Conservation (phyloP, 2,797 vertebrate genomes). For the Tenualosa ilisha region DNA sequence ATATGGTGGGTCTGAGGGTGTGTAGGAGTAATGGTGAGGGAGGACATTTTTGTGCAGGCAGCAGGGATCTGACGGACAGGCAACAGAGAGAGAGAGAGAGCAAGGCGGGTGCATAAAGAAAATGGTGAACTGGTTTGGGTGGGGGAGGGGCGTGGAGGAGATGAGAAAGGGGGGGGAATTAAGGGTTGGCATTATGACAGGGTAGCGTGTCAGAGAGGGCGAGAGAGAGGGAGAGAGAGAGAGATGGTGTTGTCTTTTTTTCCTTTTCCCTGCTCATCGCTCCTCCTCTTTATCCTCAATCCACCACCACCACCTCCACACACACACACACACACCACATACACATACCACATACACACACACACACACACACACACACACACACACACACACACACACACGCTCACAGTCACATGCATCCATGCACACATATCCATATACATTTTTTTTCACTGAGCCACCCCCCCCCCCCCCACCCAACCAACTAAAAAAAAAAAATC, state of each 20-base stretch:
- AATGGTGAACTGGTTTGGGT: conserved; percentile 60
- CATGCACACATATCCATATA: not conserved
- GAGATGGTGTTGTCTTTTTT: conserved; percentile 59
- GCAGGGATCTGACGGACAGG: conserved; percentile 67
- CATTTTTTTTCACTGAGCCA: conserved; percentile 40
- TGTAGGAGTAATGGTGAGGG: conserved; percentile 45
- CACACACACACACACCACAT: not conserved
- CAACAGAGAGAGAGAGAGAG: conserved; percentile 49
- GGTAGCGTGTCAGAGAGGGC: conserved; percentile 56
- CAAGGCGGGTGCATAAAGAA: conserved; percentile 64
- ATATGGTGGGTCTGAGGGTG: conserved; percentile 46
- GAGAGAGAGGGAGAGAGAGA: not conserved
- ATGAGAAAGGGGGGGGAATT: conserved; percentile 69
- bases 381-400: conserved; percentile 41
- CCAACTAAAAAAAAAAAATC: conserved; percentile 45
- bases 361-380: conserved; percentile 37
- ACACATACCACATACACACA: conserved; percentile 31
- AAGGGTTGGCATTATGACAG: conserved; percentile 76
- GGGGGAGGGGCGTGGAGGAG: conserved; percentile 66
- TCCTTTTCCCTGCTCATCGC: conserved; percentile 29
- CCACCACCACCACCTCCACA: conserved; percentile 23
- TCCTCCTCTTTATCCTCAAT: conserved; percentile 52
- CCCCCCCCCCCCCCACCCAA: not conserved
- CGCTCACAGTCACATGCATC: conserved; percentile 41
- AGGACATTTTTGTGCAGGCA: conserved; percentile 67